These are phyloP conservation scores for Ectemnius cavifrons DNA, from an alignment of 2,888 invertebrate species.

Conservation along the genomic window DNA sequence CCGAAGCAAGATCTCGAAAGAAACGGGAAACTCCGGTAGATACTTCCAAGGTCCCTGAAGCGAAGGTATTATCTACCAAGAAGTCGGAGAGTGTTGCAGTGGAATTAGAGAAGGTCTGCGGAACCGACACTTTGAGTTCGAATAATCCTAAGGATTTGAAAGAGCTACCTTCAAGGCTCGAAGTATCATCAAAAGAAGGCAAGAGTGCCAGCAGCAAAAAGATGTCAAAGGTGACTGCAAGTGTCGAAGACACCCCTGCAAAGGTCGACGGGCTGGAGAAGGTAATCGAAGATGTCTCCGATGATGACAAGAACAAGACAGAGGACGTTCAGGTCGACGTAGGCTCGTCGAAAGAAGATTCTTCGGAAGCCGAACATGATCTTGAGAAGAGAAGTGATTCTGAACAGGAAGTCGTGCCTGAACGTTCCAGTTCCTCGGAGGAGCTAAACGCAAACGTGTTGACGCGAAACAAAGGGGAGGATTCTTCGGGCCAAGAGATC, in stretches of 20 bases:
- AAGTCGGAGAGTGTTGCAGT: not conserved
- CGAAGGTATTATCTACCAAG: not conserved
- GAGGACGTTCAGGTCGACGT: constrained; percentile 63
- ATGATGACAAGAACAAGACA: constrained; percentile 61
- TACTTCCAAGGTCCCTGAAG: not conserved
- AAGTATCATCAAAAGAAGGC: not conserved
- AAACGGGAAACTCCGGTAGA: not conserved
- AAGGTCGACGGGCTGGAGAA: constrained; percentile 1
- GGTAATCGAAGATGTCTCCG: constrained; percentile 20
- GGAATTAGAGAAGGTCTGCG: not conserved
- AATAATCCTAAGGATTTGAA: not conserved
- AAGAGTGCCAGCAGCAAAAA: not conserved
- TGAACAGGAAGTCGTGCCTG: constrained; percentile 63
- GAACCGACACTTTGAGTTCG: not conserved
- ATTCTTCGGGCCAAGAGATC: constrained; percentile 41
- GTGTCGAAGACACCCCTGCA: not conserved
- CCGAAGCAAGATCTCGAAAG: not conserved
- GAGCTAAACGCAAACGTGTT: constrained; percentile 67
- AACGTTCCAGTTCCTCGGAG: constrained; percentile 68
- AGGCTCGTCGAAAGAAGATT: constrained; percentile 48
- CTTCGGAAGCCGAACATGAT: constrained; percentile 39
- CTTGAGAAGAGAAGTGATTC: constrained; percentile 65
- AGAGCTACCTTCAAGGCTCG: not conserved
- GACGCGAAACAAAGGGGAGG: constrained; percentile 63
- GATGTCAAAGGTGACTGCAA: not conserved